Evolutionary conservation across 2,797 vertebrate species (phyloP).

Genomic region (Taenioides sp.): DNA sequence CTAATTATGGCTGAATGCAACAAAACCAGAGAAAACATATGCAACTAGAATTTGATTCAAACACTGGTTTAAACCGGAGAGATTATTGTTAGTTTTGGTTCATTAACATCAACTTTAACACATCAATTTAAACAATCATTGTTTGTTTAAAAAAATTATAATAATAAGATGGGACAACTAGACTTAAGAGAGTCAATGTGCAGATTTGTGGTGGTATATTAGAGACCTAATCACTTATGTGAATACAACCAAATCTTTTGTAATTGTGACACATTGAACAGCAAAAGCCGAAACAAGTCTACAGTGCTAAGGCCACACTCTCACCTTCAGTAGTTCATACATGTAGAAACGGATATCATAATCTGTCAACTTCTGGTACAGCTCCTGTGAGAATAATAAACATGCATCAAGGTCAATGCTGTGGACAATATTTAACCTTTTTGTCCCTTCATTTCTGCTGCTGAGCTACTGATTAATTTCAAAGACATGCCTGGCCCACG

Average conservation of each 20-base stretch:
- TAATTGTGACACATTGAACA: background rate
- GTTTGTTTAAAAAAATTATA: no score
- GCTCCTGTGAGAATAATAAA: slow-evolving; percentile 81
- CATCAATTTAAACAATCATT: no score
- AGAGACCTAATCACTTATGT: background rate
- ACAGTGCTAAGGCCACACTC: background rate
- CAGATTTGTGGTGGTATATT: background rate
- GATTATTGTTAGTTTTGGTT: background rate
- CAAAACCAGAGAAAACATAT: no score
- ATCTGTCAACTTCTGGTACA: slow-evolving; percentile 98
- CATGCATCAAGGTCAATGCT: background rate
- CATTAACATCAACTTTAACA: background rate
- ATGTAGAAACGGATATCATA: slow-evolving; percentile 98
- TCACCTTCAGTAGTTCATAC: slow-evolving; percentile 98
- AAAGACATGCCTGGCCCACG: slow-evolving; percentile 1
- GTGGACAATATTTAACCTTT: background rate
- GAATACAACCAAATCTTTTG: background rate
- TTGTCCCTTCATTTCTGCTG: background rate
- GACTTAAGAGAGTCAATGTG: background rate
- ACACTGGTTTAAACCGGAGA: no score
- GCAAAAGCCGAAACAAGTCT: background rate
- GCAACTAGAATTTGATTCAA: no score
- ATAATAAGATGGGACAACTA: background rate
- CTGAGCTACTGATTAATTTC: background rate
- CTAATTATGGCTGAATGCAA: background rate